phyloP scores from a whole-genome alignment of 2,113 vertebrate genomes.

The Pimephales promelas region DNA sequence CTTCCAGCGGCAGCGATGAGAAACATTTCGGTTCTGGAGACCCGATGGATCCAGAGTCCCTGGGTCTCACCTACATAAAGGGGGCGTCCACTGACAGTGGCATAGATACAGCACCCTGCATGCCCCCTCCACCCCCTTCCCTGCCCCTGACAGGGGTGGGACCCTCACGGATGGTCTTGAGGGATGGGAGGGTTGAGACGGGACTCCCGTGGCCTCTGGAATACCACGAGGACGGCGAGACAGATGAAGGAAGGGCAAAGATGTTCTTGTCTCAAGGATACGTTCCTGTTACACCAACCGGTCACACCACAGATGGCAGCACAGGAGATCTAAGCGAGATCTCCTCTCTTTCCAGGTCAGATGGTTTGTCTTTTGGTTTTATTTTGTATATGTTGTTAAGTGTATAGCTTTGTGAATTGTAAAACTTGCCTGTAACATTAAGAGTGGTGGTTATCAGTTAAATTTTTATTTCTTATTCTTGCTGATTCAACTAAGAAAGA shows the following conservation, averaged over 20 bases:
- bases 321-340: constrained; percentile 84
- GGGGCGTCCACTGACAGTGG: constrained; percentile 86
- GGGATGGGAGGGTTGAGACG: constrained; percentile 71
- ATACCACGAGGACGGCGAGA: constrained; percentile 66
- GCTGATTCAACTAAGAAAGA: too few species aligned
- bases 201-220: constrained; percentile 71
- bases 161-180: constrained; percentile 65
- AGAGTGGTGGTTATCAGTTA: too few species aligned
- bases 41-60: constrained; percentile 82
- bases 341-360: constrained; percentile 85
- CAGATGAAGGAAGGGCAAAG: constrained; percentile 59
- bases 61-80: constrained; percentile 83
- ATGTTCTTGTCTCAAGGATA: constrained; percentile 76
- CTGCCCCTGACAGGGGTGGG: constrained; percentile 69
- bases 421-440: too few species aligned
- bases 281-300: constrained; percentile 64
- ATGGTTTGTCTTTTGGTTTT: too few species aligned
- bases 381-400: too few species aligned
- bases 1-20: constrained; percentile 84
- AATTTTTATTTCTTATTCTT: too few species aligned
- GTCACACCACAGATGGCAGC: constrained; percentile 75
- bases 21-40: constrained; percentile 85
- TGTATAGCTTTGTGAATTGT: too few species aligned
- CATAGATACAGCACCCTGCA: constrained; percentile 83
- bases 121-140: constrained; percentile 69